Evolutionary conservation across 2,888 invertebrate genomes (phyloP).

Genomic region (Himalopsyche anomala): DNA sequence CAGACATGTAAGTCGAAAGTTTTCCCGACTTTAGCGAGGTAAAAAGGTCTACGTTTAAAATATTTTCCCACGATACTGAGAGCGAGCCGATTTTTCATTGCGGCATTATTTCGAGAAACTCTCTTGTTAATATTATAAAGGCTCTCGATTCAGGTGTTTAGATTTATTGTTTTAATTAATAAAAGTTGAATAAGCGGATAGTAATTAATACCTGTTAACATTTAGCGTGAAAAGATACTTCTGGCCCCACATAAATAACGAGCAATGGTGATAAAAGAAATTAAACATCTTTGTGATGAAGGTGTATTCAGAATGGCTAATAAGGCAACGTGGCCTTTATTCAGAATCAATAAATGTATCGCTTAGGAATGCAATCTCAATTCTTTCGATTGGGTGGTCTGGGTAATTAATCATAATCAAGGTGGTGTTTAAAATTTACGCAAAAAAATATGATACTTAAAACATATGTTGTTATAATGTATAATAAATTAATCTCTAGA

Average conservation of each 20-base stretch:
- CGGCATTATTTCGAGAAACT: constrained; percentile 26
- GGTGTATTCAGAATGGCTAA: constrained; percentile 6
- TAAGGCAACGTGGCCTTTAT: neutral
- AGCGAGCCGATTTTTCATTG: constrained; percentile 27
- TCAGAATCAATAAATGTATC: constrained; percentile 12
- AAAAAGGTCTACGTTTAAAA: neutral
- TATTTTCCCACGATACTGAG: constrained; percentile 1
- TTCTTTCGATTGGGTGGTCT: constrained; percentile 11
- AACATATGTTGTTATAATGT: too few species aligned
- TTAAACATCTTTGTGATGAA: constrained; percentile 40
- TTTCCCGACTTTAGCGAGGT: neutral
- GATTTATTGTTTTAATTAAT: constrained; percentile 42
- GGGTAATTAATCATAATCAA: neutral
- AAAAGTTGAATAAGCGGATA: constrained; percentile 35
- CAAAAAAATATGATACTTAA: too few species aligned
- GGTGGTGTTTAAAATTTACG: too few species aligned
- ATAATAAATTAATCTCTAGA: too few species aligned
- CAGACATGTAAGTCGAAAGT: neutral
- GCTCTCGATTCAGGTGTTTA: constrained; percentile 27
- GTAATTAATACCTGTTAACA: constrained; percentile 40
- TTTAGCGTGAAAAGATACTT: constrained; percentile 14
- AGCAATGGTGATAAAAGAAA: constrained; percentile 17
- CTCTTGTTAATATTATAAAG: constrained; percentile 32
- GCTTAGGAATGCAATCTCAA: constrained; percentile 2
- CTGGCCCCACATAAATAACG: constrained; percentile 20